These are phyloP conservation scores for Octonoba sinensis DNA, from an alignment of 2,888 invertebrate species.

Conservation along the genomic window DNA sequence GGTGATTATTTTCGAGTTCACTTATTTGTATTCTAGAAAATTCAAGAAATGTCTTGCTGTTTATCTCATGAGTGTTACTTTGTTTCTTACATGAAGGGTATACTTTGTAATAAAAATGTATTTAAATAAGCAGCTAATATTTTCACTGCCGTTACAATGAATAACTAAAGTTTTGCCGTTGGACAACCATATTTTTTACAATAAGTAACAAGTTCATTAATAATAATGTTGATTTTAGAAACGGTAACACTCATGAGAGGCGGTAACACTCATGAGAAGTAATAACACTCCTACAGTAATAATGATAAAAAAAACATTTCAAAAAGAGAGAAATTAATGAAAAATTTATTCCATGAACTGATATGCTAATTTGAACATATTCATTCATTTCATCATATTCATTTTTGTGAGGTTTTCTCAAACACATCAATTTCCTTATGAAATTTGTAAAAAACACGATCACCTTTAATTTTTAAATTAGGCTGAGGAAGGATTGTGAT, in stretches of 20 bases:
- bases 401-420: background rate
- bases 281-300: background rate
- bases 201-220: background rate
- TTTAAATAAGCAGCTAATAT: too few species aligned
- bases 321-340: background rate
- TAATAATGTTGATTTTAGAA: too few species aligned
- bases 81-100: too few species aligned
- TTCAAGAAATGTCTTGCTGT: too few species aligned
- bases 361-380: background rate
- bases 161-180: too few species aligned
- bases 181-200: background rate
- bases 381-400: background rate
- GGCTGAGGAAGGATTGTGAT: too few species aligned
- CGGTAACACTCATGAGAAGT: conserved; percentile 1
- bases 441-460: background rate
- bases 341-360: background rate
- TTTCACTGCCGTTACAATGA: too few species aligned
- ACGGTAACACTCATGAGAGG: too few species aligned
- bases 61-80: too few species aligned
- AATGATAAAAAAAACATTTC: background rate
- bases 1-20: too few species aligned
- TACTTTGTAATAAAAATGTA: too few species aligned
- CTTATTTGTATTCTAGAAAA: too few species aligned
- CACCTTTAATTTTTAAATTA: background rate
- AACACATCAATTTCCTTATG: background rate